phyloP scores from a whole-genome alignment of 2,888 invertebrate species.

The Dicycla oo region DNA sequence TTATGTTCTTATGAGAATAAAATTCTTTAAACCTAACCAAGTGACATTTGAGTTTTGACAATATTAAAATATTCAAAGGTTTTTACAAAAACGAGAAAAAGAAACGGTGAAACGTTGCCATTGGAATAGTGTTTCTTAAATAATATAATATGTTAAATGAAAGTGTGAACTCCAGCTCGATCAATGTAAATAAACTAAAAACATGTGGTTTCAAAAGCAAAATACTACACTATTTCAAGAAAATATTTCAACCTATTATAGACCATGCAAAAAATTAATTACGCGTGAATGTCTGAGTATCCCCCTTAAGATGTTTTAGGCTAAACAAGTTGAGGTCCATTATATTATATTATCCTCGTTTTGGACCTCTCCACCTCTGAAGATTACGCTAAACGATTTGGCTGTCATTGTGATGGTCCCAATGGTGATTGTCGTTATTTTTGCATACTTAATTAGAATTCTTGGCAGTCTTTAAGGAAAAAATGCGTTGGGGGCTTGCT shows the following conservation, averaged over 20 bases:
- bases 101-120: no score
- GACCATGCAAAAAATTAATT: background rate
- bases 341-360: slow-evolving; percentile 62
- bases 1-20: no score
- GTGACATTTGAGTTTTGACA: no score
- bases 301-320: slow-evolving; percentile 38
- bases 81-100: no score
- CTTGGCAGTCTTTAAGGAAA: slow-evolving; percentile 28
- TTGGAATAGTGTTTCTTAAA: no score
- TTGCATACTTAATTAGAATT: slow-evolving; percentile 67
- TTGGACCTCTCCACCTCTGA: slow-evolving; percentile 39
- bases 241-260: background rate
- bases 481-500: slow-evolving; percentile 13
- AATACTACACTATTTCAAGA: background rate
- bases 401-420: slow-evolving; percentile 66
- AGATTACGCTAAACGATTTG: slow-evolving; percentile 68
- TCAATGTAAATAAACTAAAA: no score
- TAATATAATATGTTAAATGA: no score
- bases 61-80: no score
- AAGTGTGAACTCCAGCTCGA: no score
- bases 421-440: slow-evolving; percentile 67
- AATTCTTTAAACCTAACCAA: no score
- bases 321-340: slow-evolving; percentile 62
- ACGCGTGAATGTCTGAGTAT: background rate
- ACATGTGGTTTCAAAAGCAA: no score